Conservation (phyloP, 1,140 invertebrate species). For the Thrips palmi region DNA sequence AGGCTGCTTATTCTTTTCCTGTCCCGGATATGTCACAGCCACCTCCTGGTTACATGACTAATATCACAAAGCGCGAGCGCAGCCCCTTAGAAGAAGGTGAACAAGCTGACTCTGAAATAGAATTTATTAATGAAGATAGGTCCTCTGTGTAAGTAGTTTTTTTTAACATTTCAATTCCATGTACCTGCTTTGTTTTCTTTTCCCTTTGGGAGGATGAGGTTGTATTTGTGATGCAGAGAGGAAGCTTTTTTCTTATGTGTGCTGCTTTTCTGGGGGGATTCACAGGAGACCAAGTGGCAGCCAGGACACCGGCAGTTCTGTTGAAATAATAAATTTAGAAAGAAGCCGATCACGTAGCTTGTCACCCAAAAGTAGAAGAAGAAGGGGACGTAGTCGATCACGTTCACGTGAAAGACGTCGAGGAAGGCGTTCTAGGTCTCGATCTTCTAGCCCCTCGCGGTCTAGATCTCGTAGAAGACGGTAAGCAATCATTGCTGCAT, state of each 20-base stretch:
- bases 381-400: constrained; percentile 9
- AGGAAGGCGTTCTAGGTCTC: constrained; percentile 20
- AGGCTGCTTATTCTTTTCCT: neutral
- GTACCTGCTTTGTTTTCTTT: neutral
- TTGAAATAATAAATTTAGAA: neutral
- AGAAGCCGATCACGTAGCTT: neutral
- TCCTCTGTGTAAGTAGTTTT: neutral
- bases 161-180: neutral
- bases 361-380: neutral
- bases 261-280: too few species aligned
- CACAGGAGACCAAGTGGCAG: constrained; percentile 7
- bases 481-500: constrained; percentile 13
- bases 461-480: constrained; percentile 19
- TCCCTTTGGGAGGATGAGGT: neutral
- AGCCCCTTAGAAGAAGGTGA: constrained; percentile 18
- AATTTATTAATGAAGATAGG: constrained; percentile 14
- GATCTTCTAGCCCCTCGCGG: constrained; percentile 17
- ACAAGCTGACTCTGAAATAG: constrained; percentile 13
- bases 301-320: constrained; percentile 2
- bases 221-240: too few species aligned
- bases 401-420: constrained; percentile 18
- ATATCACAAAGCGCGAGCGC: constrained; percentile 12
- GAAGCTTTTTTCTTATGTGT: too few species aligned
- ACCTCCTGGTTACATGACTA: constrained; percentile 15
- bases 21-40: constrained; percentile 11